Evolutionary conservation across 2,797 vertebrate genomes (phyloP).

Genomic region (Bufotes viridis): DNA sequence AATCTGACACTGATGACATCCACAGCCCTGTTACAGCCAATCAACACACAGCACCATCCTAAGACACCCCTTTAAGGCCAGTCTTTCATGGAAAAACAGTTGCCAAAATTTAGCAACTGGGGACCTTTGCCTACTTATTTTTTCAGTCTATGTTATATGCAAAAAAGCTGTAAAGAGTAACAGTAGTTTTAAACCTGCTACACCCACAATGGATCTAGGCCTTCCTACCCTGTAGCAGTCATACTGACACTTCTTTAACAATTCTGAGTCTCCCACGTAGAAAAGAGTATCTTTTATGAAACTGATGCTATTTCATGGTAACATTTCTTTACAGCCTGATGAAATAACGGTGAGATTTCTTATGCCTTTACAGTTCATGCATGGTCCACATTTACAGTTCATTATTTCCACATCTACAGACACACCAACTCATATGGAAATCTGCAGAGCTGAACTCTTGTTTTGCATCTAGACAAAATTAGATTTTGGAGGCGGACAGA

Average conservation of each 20-base stretch:
- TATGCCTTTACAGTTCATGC: background rate
- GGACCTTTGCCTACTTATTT: background rate
- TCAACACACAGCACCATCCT: too few relatives aligned
- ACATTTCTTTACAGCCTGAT: background rate
- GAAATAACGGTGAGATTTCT: background rate
- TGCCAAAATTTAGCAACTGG: background rate
- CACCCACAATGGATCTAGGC: background rate
- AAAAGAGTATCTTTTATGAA: background rate
- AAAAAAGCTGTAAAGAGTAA: background rate
- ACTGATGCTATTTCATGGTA: background rate
- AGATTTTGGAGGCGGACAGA: conserved; percentile 24
- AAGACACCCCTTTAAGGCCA: too few relatives aligned
- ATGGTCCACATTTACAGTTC: background rate
- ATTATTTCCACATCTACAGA: conserved; percentile 9
- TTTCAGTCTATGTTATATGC: background rate
- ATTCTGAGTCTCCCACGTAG: conserved; percentile 15
- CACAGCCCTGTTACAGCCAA: too few relatives aligned
- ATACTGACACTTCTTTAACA: background rate
- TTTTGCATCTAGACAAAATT: conserved; percentile 8
- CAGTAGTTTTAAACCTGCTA: background rate
- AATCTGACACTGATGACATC: too few relatives aligned
- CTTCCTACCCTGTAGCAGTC: background rate
- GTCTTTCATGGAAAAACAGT: too few relatives aligned
- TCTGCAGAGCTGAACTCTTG: background rate
- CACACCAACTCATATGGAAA: background rate